Percentiles rank a stretch among this genome's conserved stretches.
Conservation (phyloP, 2,888 invertebrate species). For the Bimastos eiseni region DNA sequence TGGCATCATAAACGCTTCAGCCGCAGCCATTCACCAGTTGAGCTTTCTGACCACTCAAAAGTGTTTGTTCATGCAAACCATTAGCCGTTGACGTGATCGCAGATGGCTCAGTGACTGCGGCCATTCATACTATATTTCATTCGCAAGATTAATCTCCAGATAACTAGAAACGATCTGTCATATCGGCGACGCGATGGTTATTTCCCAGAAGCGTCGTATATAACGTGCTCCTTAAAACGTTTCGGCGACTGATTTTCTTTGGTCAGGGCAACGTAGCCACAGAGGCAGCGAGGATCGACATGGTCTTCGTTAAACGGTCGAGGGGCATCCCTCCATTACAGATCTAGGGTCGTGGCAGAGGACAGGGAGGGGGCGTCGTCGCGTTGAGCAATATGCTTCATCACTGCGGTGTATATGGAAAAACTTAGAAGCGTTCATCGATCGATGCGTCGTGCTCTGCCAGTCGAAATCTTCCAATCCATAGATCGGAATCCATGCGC, state of each 20-base stretch:
- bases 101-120: background rate
- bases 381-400: background rate
- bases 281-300: background rate
- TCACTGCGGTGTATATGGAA: background rate
- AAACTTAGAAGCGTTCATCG: too few species aligned
- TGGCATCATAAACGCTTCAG: background rate
- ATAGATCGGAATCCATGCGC: too few species aligned
- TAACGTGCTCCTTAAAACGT: background rate
- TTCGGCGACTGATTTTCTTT: background rate
- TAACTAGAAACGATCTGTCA: background rate
- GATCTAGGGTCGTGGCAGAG: background rate
- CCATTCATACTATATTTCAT: background rate
- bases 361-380: too few species aligned
- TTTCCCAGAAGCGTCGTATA: background rate
- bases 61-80: background rate
- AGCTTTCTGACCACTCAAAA: background rate
- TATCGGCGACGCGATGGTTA: background rate
- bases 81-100: background rate
- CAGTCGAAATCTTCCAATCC: too few species aligned
- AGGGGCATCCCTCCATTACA: background rate
- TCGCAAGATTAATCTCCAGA: constrained; percentile 9
- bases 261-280: background rate
- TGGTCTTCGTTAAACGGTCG: background rate
- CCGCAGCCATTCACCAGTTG: background rate
- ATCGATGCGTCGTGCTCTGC: too few species aligned